Evolutionary conservation across 1,140 invertebrate species (phyloP).

Genomic region (Cydia pomonella): DNA sequence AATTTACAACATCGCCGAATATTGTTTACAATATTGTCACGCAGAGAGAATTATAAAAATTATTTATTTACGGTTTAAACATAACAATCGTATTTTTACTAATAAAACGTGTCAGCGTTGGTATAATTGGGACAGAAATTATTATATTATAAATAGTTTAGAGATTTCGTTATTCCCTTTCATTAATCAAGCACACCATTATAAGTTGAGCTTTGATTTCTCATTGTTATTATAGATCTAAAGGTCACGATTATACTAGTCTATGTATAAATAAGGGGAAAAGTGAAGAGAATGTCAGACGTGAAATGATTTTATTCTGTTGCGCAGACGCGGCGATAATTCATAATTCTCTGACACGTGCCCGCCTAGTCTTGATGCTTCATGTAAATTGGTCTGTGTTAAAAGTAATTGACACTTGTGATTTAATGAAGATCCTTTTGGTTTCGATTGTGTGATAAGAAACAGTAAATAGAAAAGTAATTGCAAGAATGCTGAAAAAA

Average conservation of each 20-base stretch:
- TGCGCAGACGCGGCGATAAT: conserved; percentile 69
- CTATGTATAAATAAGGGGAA: neutral
- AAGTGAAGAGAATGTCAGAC: neutral
- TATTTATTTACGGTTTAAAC: conserved; percentile 60
- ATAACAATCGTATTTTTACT: conserved; percentile 73
- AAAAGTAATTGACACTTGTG: neutral
- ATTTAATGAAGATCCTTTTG: no score
- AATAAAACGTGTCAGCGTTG: conserved; percentile 75
- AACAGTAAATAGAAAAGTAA: no score
- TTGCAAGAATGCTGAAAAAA: no score
- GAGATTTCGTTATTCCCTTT: conserved; percentile 46
- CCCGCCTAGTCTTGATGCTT: conserved; percentile 57
- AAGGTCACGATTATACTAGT: neutral
- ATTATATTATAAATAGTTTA: conserved; percentile 80
- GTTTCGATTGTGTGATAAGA: no score
- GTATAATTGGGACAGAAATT: conserved; percentile 78
- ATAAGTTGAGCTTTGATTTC: neutral
- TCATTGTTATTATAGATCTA: neutral
- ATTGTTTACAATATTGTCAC: conserved; percentile 63
- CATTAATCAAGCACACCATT: neutral
- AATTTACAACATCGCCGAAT: conserved; percentile 52
- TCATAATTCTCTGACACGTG: conserved; percentile 65
- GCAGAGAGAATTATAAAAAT: conserved; percentile 56
- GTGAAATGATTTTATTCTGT: conserved; percentile 65
- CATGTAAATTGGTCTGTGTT: neutral